Percentiles rank a stretch among this genome's conserved stretches.
Evolutionary conservation across 35 echinoderm and acorn worm genomes (phyloP).

Genomic region (Apostichopus californicus): DNA sequence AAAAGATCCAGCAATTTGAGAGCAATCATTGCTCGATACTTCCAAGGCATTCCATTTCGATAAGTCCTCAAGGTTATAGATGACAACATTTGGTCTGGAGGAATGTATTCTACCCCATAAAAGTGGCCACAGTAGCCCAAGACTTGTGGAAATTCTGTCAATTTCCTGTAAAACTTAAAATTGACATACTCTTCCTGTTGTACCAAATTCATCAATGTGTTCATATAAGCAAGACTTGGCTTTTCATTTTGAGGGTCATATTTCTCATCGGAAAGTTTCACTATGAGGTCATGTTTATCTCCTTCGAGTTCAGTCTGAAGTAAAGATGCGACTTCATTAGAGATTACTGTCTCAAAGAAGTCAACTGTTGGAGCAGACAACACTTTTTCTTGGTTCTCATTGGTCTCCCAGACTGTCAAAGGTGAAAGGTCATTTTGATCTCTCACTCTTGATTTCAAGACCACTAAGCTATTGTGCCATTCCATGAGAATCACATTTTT

Average conservation of each 20-base stretch:
- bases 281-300: background rate
- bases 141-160: conserved; percentile 6
- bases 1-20: conserved; percentile 5
- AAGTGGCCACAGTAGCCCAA: conserved; percentile 42
- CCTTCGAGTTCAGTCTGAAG: background rate
- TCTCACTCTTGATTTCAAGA: conserved; percentile 34
- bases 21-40: conserved; percentile 23
- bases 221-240: conserved; percentile 16
- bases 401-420: conserved; percentile 27
- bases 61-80: conserved; percentile 21
- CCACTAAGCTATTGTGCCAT: background rate
- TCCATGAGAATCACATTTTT: conserved; percentile 32
- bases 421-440: conserved; percentile 11
- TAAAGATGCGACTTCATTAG: background rate
- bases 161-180: conserved; percentile 23
- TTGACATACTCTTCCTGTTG: conserved; percentile 56
- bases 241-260: background rate
- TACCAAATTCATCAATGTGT: conserved; percentile 41
- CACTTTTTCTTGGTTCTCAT: background rate
- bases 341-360: conserved; percentile 19
- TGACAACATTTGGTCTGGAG: conserved; percentile 38
- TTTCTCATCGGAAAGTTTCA: background rate
- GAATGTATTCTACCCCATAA: conserved; percentile 37
- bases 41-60: background rate
- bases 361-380: background rate